These are phyloP conservation scores for Tapirus terrestris DNA, from an alignment of 2,113 vertebrate genomes.

Conservation along the genomic window DNA sequence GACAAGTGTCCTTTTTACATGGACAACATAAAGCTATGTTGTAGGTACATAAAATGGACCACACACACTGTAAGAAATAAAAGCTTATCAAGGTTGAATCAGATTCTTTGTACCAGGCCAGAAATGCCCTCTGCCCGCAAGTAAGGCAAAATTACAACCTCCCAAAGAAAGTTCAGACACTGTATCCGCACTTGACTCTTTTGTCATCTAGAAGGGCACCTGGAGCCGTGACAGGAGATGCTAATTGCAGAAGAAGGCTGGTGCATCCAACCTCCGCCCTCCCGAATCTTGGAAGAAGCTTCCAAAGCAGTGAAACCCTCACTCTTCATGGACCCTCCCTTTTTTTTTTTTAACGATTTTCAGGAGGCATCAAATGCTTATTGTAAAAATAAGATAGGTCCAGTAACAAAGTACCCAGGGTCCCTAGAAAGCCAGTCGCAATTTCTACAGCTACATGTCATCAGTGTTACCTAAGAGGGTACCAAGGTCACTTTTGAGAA, in stretches of 20 bases:
- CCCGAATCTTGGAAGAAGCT: constrained; percentile 79
- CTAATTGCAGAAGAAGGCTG: constrained; percentile 78
- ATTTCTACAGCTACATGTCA: background rate
- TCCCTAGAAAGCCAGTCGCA: constrained; percentile 39
- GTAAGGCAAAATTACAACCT: constrained; percentile 27
- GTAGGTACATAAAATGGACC: constrained; percentile 48
- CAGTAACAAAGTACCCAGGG: background rate
- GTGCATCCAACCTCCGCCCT: constrained; percentile 80
- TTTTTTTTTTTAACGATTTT: background rate
- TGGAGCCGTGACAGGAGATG: constrained; percentile 74
- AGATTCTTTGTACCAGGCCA: constrained; percentile 65
- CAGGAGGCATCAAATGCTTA: constrained; percentile 49
- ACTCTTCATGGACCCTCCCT: constrained; percentile 55
- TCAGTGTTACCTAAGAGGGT: background rate
- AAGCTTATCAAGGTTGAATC: constrained; percentile 61
- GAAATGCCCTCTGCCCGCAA: constrained; percentile 22
- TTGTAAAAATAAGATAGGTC: constrained; percentile 27
- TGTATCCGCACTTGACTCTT: constrained; percentile 79
- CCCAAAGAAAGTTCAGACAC: constrained; percentile 79
- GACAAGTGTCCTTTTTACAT: constrained; percentile 50
- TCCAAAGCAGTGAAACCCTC: constrained; percentile 74
- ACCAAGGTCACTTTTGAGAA: constrained; percentile 55
- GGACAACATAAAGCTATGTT: constrained; percentile 25
- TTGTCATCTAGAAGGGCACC: constrained; percentile 78
- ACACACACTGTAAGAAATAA: constrained; percentile 60